phyloP scores from a whole-genome alignment of 2,797 vertebrate species.

The Peromyscus aztecus region DNA sequence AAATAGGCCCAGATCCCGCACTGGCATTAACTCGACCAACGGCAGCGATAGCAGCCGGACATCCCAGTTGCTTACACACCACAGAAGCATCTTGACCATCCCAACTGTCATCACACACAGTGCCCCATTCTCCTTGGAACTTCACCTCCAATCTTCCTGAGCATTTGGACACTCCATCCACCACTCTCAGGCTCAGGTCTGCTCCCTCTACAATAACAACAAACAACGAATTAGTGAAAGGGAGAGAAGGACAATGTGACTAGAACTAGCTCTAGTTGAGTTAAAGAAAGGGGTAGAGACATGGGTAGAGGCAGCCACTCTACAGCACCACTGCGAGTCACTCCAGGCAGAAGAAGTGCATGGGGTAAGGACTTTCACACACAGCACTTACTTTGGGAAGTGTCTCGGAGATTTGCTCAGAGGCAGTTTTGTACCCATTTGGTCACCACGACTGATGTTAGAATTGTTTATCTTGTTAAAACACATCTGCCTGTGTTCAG shows the following conservation, averaged over 20 bases:
- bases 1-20: slow-evolving; percentile 84
- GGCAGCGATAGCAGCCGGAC: slow-evolving; percentile 82
- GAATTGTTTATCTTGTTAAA: neutral
- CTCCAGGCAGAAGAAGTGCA: neutral
- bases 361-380: neutral
- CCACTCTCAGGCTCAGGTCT: slow-evolving; percentile 84
- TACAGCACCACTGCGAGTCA: neutral
- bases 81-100: slow-evolving; percentile 85
- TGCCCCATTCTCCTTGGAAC: slow-evolving; percentile 87
- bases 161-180: slow-evolving; percentile 82
- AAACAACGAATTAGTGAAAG: neutral
- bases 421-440: neutral
- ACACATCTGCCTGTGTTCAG: neutral
- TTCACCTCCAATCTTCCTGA: slow-evolving; percentile 89
- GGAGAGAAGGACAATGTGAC: neutral
- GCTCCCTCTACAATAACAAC: slow-evolving; percentile 74
- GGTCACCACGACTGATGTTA: neutral
- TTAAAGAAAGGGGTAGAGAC: neutral
- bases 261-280: neutral
- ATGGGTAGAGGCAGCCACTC: neutral
- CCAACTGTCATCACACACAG: slow-evolving; percentile 88
- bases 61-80: slow-evolving; percentile 85
- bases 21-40: slow-evolving; percentile 80
- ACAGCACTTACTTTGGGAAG: neutral
- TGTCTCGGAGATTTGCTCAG: neutral